Percentiles rank a stretch among this genome's conserved stretches.
Evolutionary conservation across 2,888 invertebrate genomes (phyloP).

Genomic region (Drosophila subquinaria): DNA sequence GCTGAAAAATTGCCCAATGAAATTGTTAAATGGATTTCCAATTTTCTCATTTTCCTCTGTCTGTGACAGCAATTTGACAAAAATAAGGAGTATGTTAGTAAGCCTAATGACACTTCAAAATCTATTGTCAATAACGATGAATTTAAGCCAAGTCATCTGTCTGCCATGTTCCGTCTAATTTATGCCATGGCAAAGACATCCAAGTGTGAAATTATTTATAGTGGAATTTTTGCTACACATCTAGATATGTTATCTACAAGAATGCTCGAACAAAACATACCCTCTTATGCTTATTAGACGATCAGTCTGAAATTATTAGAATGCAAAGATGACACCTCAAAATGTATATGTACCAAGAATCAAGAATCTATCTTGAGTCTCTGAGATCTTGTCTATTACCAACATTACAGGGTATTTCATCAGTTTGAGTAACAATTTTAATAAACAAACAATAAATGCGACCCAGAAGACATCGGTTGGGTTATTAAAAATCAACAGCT

Average conservation of each 20-base stretch:
- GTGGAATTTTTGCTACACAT: slow-evolving; percentile 62
- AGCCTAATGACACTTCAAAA: slow-evolving; percentile 24
- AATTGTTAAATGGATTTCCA: not conserved
- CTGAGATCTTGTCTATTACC: not conserved
- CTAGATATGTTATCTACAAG: not conserved
- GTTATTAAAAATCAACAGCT: slow-evolving; percentile 62
- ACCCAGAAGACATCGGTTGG: slow-evolving; percentile 38
- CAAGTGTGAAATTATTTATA: slow-evolving; percentile 67
- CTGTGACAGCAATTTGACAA: not conserved
- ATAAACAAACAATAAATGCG: slow-evolving; percentile 14
- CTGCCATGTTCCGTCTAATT: slow-evolving; percentile 52
- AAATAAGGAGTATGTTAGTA: not conserved
- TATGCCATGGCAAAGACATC: slow-evolving; percentile 42
- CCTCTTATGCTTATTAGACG: not conserved
- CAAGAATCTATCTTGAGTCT: not conserved
- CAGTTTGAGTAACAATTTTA: slow-evolving; percentile 16
- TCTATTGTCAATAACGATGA: slow-evolving; percentile 5
- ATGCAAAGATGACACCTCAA: not conserved
- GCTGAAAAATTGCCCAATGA: not conserved
- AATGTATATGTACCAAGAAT: not conserved
- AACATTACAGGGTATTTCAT: slow-evolving; percentile 12
- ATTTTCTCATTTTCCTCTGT: slow-evolving; percentile 7
- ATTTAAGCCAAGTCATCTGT: slow-evolving; percentile 42
- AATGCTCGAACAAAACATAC: not conserved
- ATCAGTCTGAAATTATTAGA: too few species aligned